A percentile compares a stretch with the other conserved stretches of the same genome.
phyloP scores from a whole-genome alignment of 2,797 vertebrate species.

The Poeciliopsis gracilis region DNA sequence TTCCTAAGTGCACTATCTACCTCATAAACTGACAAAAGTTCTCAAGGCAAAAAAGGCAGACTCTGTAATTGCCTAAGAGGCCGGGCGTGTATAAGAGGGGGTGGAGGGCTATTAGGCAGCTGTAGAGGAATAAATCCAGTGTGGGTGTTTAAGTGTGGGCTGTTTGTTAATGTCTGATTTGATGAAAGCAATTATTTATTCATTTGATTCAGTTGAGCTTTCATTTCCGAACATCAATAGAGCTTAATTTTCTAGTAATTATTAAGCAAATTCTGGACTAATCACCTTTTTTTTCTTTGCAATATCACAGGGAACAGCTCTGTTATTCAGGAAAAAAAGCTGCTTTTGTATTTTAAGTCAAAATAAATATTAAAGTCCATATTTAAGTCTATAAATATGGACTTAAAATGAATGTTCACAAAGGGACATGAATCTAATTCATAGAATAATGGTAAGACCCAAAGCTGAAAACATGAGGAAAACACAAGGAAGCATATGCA shows the following conservation, averaged over 20 bases:
- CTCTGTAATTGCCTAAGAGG: conserved; percentile 61
- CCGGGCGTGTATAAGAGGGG: conserved; percentile 40
- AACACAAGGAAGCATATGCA: neutral
- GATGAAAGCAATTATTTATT: conserved; percentile 59
- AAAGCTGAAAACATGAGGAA: neutral
- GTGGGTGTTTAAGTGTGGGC: conserved; percentile 39
- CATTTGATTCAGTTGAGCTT: conserved; percentile 58
- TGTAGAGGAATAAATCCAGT: conserved; percentile 38
- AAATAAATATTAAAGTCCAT: too few species aligned
- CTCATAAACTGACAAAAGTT: conserved; percentile 61
- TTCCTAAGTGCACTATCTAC: conserved; percentile 58
- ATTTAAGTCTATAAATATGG: conserved; percentile 3
- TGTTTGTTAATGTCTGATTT: conserved; percentile 44
- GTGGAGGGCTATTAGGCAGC: conserved; percentile 32
- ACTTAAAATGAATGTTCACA: neutral
- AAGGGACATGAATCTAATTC: neutral
- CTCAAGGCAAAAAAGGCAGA: conserved; percentile 54
- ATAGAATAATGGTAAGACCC: neutral
- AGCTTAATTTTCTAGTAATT: conserved; percentile 46
- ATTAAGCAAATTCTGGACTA: conserved; percentile 38
- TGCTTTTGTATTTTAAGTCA: conserved; percentile 52
- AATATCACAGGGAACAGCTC: conserved; percentile 38
- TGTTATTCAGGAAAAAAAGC: conserved; percentile 17
- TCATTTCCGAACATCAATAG: conserved; percentile 64
- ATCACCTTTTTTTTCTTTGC: conserved; percentile 17